A percentile compares a stretch with the other conserved stretches of the same genome.
phyloP scores from a whole-genome alignment of 2,888 invertebrate genomes.

The Ornithoptera alexandrae region DNA sequence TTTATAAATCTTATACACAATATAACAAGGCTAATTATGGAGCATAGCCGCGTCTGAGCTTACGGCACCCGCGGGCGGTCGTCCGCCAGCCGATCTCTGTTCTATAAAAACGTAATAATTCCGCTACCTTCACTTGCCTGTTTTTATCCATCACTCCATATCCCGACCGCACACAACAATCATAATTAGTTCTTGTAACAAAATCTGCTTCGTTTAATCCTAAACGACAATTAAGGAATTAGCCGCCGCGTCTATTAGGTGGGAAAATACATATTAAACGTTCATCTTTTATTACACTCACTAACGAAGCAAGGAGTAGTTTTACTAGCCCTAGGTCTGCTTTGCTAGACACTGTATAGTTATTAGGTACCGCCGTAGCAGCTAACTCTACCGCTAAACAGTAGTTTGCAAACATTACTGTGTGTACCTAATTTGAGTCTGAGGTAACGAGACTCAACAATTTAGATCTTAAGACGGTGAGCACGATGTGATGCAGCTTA shows the following conservation, averaged over 20 bases:
- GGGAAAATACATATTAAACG: constrained; percentile 14
- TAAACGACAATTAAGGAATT: constrained; percentile 28
- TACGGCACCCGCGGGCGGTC: constrained; percentile 68
- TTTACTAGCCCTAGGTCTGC: too few species aligned
- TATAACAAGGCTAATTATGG: constrained; percentile 73
- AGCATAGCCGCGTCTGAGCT: constrained; percentile 59
- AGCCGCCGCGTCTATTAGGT: constrained; percentile 14
- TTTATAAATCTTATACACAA: constrained; percentile 69
- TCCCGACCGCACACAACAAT: constrained; percentile 36
- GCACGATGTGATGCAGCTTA: too few species aligned
- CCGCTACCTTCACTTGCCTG: constrained; percentile 37
- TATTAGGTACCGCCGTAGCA: too few species aligned
- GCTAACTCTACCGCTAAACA: too few species aligned
- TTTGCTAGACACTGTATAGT: too few species aligned
- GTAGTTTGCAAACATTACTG: too few species aligned
- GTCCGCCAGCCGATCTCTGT: constrained; percentile 44
- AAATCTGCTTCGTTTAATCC: constrained; percentile 35
- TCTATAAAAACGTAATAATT: constrained; percentile 60
- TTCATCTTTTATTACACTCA: constrained; percentile 4
- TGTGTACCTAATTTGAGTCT: too few species aligned
- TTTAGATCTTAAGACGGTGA: too few species aligned
- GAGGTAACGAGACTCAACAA: too few species aligned
- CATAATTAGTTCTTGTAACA: constrained; percentile 41
- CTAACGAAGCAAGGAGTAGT: not conserved
- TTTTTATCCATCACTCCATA: constrained; percentile 37